Evolutionary conservation across 2,888 invertebrate genomes (phyloP), one percentile per base, ranked within the genome.

Genomic region (Leptura quadrifasciata): DNA sequence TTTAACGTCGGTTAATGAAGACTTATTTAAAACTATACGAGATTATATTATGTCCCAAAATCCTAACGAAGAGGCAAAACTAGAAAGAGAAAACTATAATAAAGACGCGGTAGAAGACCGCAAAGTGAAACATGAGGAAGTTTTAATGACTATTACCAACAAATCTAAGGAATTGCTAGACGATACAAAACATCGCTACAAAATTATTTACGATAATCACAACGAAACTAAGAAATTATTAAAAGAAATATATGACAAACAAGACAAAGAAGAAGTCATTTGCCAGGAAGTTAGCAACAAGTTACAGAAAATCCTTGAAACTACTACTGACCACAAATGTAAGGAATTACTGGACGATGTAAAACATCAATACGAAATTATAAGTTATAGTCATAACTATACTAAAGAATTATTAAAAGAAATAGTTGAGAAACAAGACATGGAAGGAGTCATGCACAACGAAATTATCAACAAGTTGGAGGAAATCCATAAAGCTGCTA

Each of bases 31-130:
- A 39, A 21, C 18, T 1, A 24, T 78, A 20, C 57, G 52, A 4
- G 68, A 74, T 21, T 78, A 76, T 12, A 64, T 78, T 10, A 76
- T 76, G 74, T 60, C 70, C 2, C 74, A 76, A 60, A 69, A 67
- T 47, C 39, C 58, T 0, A 24, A 60, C 5, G 78, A 78, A 47
- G 65, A 72, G 31, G 74, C 76, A 4, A 72, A 63, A 71, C 63
- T 78, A n/a, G 76, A 76, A 27, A 31, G 76, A 35, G 31, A 68
- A 58, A 71, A 69, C 47, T 72, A 74, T 15, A 58, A 58, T 12
- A 61, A 67, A 39, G 54, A 69, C 68, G 60, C 76, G 4, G 21
- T 24, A 12, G 47, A 64, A 8, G 78, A 80, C 17, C 74, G 73
- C 35, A 18, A 67, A 27, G 10, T 31, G 12, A 79, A 80, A 57